phyloP scores from a whole-genome alignment of 2,888 invertebrate species.

The Dorcus parallelipipedus region DNA sequence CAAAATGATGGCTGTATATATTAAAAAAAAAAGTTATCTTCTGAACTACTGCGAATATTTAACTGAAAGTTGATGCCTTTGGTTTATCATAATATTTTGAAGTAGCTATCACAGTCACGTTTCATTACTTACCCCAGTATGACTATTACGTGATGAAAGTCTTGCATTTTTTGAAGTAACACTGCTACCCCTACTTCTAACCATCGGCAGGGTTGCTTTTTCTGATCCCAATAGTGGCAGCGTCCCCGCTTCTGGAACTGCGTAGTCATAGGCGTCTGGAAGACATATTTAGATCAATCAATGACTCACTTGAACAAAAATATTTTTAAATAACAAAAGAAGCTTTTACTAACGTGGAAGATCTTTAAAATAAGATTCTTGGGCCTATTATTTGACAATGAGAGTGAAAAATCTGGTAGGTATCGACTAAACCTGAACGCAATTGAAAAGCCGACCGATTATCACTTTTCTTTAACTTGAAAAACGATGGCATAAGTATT shows the following conservation, averaged over 20 bases:
- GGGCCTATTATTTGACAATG: too few relatives aligned
- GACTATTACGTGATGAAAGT: slow-evolving; percentile 47
- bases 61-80: background rate
- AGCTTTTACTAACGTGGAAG: too few relatives aligned
- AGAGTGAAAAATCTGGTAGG: too few relatives aligned
- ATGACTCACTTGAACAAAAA: too few relatives aligned
- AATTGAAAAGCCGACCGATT: too few relatives aligned
- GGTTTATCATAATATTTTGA: background rate
- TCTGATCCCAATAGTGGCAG: slow-evolving; percentile 62
- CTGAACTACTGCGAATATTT: too few relatives aligned
- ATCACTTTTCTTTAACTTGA: too few relatives aligned
- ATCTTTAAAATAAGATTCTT: too few relatives aligned
- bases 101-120: too few relatives aligned
- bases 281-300: slow-evolving; percentile 9
- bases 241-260: slow-evolving; percentile 71
- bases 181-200: slow-evolving; percentile 47
- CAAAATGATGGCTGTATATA: background rate
- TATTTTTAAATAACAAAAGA: too few relatives aligned
- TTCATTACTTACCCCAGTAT: slow-evolving; percentile 42
- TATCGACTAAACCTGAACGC: too few relatives aligned
- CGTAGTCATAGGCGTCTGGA: slow-evolving; percentile 73
- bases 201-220: slow-evolving; percentile 44
- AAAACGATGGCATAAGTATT: too few relatives aligned
- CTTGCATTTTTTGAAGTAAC: slow-evolving; percentile 40
- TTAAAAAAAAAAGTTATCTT: background rate